These are phyloP conservation scores for Toxotes chatareus DNA, from an alignment of 2,113 vertebrate genomes.

Conservation along the genomic window DNA sequence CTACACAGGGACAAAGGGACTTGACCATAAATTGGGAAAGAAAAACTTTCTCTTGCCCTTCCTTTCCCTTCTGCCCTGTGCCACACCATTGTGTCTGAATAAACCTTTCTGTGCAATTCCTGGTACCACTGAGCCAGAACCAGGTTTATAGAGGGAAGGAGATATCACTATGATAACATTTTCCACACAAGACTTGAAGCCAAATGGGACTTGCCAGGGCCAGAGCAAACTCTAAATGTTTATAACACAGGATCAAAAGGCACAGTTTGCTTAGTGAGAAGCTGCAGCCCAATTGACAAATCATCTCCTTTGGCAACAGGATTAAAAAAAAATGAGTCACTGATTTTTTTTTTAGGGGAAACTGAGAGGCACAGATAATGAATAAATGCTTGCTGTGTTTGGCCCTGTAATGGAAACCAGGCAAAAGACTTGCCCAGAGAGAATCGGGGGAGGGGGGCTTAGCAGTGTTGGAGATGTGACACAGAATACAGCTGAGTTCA, in stretches of 20 bases:
- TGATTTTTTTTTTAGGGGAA: conserved; percentile 39
- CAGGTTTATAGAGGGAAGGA: conserved; percentile 43
- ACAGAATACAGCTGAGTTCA: conserved; percentile 12
- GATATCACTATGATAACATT: conserved; percentile 55
- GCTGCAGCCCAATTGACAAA: conserved; percentile 47
- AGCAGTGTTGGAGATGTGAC: conserved; percentile 14
- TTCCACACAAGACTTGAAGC: conserved; percentile 46
- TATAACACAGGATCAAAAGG: conserved; percentile 50
- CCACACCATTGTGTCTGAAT: conserved; percentile 43
- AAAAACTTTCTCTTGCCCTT: conserved; percentile 35
- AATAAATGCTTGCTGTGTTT: conserved; percentile 53
- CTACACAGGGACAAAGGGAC: not conserved
- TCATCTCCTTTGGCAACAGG: conserved; percentile 42
- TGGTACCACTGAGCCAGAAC: conserved; percentile 38
- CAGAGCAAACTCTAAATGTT: conserved; percentile 57
- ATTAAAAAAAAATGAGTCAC: conserved; percentile 28
- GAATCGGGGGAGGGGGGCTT: conserved; percentile 20
- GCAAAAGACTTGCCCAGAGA: conserved; percentile 39
- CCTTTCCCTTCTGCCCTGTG: conserved; percentile 25
- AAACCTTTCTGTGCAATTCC: conserved; percentile 45
- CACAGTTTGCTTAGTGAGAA: conserved; percentile 33
- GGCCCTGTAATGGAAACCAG: conserved; percentile 59
- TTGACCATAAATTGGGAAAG: conserved; percentile 16
- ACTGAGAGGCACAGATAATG: conserved; percentile 57
- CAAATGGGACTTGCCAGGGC: conserved; percentile 37